These are phyloP conservation scores for Mactra quadrangularis DNA, from an alignment of 1,140 invertebrate species.

Conservation along the genomic window DNA sequence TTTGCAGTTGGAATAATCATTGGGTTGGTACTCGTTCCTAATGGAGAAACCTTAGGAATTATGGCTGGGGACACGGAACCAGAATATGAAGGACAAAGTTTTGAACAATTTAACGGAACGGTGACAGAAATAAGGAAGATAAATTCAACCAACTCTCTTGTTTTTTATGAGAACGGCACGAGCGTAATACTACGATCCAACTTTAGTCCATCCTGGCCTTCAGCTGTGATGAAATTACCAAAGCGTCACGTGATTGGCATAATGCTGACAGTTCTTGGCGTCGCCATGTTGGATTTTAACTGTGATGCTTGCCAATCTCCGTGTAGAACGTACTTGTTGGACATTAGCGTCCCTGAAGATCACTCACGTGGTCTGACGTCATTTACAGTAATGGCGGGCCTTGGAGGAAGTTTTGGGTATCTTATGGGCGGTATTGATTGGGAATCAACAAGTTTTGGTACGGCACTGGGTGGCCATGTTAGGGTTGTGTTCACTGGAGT, in stretches of 20 bases:
- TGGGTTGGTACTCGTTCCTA: conserved; percentile 88
- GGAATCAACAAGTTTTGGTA: conserved; percentile 90
- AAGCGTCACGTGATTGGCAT: conserved; percentile 83
- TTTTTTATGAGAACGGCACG: conserved; percentile 48
- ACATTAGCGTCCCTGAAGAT: conserved; percentile 96
- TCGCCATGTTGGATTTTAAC: conserved; percentile 96
- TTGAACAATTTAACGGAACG: neutral
- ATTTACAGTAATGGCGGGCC: conserved; percentile 97
- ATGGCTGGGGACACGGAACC: conserved; percentile 88
- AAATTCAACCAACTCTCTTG: conserved; percentile 37
- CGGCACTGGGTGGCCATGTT: conserved; percentile 90
- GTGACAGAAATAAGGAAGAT: conserved; percentile 30
- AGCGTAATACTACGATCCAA: conserved; percentile 25
- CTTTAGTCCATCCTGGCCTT: conserved; percentile 52
- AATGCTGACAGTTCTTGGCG: conserved; percentile 96
- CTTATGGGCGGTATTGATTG: conserved; percentile 96
- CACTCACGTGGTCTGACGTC: conserved; percentile 96
- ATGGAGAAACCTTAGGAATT: conserved; percentile 93
- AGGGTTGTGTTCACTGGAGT: conserved; percentile 88
- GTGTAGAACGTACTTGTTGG: conserved; percentile 93
- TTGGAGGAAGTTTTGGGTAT: conserved; percentile 97
- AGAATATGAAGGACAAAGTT: neutral
- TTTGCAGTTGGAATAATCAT: conserved; percentile 93
- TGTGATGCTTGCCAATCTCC: conserved; percentile 98
- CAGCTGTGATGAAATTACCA: conserved; percentile 39